These are phyloP conservation scores for Sturnus vulgaris DNA, from an alignment of 2,113 vertebrate genomes.

Conservation along the genomic window DNA sequence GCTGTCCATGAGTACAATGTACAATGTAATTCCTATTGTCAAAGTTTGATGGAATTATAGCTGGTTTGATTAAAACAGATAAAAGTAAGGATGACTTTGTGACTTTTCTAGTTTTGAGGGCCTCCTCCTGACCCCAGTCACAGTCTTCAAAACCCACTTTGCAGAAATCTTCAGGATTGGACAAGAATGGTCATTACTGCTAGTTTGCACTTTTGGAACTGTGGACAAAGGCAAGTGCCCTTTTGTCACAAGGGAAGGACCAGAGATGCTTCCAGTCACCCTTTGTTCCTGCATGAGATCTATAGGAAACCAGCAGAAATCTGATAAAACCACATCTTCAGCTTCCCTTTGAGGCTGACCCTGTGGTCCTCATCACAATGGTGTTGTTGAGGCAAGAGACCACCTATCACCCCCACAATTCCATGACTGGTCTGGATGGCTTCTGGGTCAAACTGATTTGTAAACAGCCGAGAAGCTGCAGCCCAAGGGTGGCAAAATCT, in stretches of 20 bases:
- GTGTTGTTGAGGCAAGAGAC: neutral
- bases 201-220: neutral
- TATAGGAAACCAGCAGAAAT: neutral
- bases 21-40: neutral
- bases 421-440: neutral
- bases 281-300: neutral
- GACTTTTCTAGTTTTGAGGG: neutral
- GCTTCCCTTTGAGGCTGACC: neutral
- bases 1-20: neutral
- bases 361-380: neutral
- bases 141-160: neutral
- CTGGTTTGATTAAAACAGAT: neutral
- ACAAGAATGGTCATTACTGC: neutral
- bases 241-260: neutral
- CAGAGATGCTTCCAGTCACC: neutral
- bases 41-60: neutral
- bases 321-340: neutral
- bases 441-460: neutral
- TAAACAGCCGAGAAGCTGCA: neutral
- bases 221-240: neutral
- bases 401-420: neutral
- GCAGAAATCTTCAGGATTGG: neutral
- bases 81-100: neutral
- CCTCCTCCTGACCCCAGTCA: neutral
- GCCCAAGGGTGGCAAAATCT: neutral